A percentile compares a stretch with the other conserved stretches of the same genome.
phyloP scores from a whole-genome alignment of 2,888 invertebrate genomes.

The Ichneumoninae sp. region DNA sequence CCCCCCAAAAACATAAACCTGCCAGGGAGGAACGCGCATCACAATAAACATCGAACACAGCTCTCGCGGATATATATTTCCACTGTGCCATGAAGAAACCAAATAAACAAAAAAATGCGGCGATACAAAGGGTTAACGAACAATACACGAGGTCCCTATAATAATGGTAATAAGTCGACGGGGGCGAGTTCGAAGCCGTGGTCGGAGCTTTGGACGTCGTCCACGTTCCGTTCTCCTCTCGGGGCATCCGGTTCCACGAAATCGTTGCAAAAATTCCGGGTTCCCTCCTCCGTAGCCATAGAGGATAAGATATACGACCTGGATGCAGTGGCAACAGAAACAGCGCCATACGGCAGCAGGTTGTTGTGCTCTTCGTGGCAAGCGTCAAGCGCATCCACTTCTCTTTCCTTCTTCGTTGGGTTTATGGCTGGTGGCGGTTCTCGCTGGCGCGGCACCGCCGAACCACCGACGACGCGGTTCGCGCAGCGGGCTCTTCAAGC shows the following conservation, averaged over 20 bases:
- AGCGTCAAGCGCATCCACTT: constrained; percentile 39
- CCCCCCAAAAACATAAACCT: background rate
- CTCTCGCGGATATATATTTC: background rate
- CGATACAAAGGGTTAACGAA: constrained; percentile 10
- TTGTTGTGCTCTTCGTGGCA: constrained; percentile 35
- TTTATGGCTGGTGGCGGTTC: constrained; percentile 46
- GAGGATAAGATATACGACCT: constrained; percentile 47
- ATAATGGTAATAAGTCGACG: constrained; percentile 13
- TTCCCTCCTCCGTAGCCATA: constrained; percentile 18
- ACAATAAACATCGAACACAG: background rate
- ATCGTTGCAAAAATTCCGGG: constrained; percentile 25
- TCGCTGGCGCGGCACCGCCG: constrained; percentile 17
- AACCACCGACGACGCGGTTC: constrained; percentile 29
- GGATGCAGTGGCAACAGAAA: constrained; percentile 23
- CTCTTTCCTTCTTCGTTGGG: constrained; percentile 6
- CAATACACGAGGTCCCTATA: constrained; percentile 4
- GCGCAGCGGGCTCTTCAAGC: background rate
- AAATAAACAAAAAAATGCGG: background rate
- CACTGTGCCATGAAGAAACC: background rate
- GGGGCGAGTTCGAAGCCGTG: background rate
- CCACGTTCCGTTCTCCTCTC: background rate
- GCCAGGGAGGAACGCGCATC: background rate
- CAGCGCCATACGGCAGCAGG: constrained; percentile 44
- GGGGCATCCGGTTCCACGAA: constrained; percentile 42
- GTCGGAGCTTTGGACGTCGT: constrained; percentile 3